These are phyloP conservation scores for Sternotherus odoratus DNA, from an alignment of 2,797 vertebrate genomes.

Conservation along the genomic window DNA sequence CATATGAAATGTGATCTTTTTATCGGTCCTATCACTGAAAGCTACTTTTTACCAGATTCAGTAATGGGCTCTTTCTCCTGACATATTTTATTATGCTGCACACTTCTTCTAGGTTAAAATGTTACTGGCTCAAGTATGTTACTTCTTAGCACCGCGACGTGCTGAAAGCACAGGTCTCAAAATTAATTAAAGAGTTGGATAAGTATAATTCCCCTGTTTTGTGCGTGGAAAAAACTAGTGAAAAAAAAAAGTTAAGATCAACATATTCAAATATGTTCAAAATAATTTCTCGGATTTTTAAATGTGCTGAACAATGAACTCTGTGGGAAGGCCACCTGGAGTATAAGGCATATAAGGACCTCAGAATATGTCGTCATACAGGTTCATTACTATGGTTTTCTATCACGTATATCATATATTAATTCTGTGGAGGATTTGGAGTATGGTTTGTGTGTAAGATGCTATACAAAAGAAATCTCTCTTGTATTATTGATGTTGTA, in stretches of 20 bases:
- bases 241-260: background rate
- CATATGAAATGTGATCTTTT: background rate
- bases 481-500: background rate
- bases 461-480: background rate
- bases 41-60: background rate
- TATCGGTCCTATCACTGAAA: background rate
- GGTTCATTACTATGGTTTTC: background rate
- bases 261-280: background rate
- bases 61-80: background rate
- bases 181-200: background rate
- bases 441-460: background rate
- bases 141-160: background rate
- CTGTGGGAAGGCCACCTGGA: background rate
- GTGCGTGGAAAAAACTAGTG: background rate
- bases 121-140: background rate
- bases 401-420: background rate
- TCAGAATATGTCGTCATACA: background rate
- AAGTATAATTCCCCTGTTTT: background rate
- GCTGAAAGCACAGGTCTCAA: background rate
- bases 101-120: background rate
- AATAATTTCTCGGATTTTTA: background rate
- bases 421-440: background rate
- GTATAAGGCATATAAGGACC: fast-evolving
- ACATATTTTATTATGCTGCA: background rate
- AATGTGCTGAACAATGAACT: background rate